Percentiles rank a stretch among this genome's conserved stretches.
Evolutionary conservation across 2,113 vertebrate genomes (phyloP).

Genomic region (Ailuropoda melanoleuca): DNA sequence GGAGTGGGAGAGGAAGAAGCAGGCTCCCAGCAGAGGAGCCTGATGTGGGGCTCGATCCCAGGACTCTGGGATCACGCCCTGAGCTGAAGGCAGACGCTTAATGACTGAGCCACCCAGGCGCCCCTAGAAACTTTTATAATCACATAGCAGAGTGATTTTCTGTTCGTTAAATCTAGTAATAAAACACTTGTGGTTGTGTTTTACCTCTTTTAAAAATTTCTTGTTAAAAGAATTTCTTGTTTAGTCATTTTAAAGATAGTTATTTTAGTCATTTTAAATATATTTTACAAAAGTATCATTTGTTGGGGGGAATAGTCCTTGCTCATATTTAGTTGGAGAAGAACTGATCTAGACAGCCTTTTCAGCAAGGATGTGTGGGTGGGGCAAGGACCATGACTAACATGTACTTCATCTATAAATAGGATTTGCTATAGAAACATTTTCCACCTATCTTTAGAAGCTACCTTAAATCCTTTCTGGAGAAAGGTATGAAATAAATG

Average conservation of each 20-base stretch:
- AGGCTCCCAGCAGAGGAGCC: too few relatives aligned
- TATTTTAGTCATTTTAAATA: background rate
- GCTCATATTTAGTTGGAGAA: conserved; percentile 29
- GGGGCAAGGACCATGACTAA: background rate
- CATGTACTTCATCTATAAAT: background rate
- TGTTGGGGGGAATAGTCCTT: background rate
- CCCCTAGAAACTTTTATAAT: conserved; percentile 28
- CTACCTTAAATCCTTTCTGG: conserved; percentile 9
- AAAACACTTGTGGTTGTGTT: background rate
- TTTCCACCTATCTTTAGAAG: background rate
- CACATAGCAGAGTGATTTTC: background rate
- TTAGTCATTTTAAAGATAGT: background rate
- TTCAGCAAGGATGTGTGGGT: background rate
- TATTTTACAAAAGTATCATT: background rate
- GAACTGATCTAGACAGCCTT: background rate
- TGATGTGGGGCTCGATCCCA: too few relatives aligned
- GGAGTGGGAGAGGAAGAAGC: too few relatives aligned
- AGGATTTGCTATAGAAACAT: background rate
- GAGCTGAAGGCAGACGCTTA: too few relatives aligned
- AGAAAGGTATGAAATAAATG: background rate
- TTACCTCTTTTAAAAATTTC: background rate
- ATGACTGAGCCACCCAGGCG: too few relatives aligned
- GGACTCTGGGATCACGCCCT: too few relatives aligned
- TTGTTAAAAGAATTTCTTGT: background rate
- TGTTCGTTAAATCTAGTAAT: background rate